A percentile compares a stretch with the other conserved stretches of the same genome.
These are phyloP conservation scores for Volucella bombylans DNA, from an alignment of 2,888 invertebrate genomes.

Conservation along the genomic window DNA sequence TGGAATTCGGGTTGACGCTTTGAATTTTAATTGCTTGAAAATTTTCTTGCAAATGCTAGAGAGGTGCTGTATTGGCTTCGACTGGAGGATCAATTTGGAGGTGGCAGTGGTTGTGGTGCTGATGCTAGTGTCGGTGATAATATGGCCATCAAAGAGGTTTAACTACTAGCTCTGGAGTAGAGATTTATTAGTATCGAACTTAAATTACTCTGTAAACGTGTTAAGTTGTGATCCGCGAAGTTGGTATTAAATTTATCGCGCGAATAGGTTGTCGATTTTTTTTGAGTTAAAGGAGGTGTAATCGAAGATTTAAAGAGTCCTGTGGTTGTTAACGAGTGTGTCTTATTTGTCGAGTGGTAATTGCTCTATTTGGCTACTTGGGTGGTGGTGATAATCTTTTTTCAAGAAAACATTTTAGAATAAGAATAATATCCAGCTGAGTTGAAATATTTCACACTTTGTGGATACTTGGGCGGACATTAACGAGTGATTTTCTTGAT, in stretches of 20 bases:
- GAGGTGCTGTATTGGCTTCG: slow-evolving; percentile 35
- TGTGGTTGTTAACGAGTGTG: slow-evolving; percentile 33
- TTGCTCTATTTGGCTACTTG: slow-evolving; percentile 60
- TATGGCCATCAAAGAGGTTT: slow-evolving; percentile 49
- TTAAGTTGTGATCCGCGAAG: slow-evolving; percentile 43
- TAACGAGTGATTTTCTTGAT: too few species aligned
- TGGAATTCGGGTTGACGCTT: slow-evolving; percentile 24
- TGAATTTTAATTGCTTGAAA: slow-evolving; percentile 60
- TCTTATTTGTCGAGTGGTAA: slow-evolving; percentile 61
- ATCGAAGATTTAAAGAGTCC: slow-evolving; percentile 11
- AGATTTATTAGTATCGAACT: slow-evolving; percentile 71
- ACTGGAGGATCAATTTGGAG: not conserved
- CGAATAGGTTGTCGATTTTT: slow-evolving; percentile 38
- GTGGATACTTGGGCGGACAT: not conserved
- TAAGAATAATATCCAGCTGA: not conserved
- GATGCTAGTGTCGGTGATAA: slow-evolving; percentile 11
- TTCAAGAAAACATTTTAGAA: not conserved
- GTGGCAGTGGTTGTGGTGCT: slow-evolving; percentile 28
- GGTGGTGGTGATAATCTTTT: slow-evolving; percentile 37
- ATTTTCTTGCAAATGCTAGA: slow-evolving; percentile 24
- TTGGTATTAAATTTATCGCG: slow-evolving; percentile 39
- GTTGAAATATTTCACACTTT: slow-evolving; percentile 1
- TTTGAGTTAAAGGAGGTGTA: not conserved
- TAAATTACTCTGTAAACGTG: slow-evolving; percentile 68
- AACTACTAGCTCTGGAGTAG: slow-evolving; percentile 51